A percentile compares a stretch with the other conserved stretches of the same genome.
Conservation (phyloP, 2,113 vertebrate species). For the Spheniscus mendiculus region DNA sequence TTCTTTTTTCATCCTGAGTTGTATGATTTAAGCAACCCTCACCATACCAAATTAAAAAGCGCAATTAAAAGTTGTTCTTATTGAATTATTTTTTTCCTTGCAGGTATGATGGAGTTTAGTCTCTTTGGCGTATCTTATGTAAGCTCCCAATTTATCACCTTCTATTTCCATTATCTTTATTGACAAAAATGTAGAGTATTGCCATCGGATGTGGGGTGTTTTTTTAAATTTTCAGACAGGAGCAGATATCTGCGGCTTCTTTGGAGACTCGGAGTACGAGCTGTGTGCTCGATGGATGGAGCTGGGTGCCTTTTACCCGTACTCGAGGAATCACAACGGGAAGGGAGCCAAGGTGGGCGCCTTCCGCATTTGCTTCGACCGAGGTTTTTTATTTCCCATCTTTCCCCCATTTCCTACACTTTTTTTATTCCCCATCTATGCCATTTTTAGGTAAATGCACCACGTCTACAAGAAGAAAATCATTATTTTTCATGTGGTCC, state of each 20-base stretch:
- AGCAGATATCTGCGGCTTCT: slow-evolving; percentile 95
- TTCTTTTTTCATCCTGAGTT: neutral
- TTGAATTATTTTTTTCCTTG: neutral
- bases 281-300: slow-evolving; percentile 92
- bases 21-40: fast-evolving
- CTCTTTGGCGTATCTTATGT: slow-evolving; percentile 88
- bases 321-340: slow-evolving; percentile 88
- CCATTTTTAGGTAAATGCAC: neutral
- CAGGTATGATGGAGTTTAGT: slow-evolving; percentile 90
- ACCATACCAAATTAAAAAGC: neutral
- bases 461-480: neutral
- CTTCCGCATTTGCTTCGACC: fast-evolving
- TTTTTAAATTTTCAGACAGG: slow-evolving; percentile 80
- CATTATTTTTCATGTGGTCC: neutral
- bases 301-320: slow-evolving; percentile 92
- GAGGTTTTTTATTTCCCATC: too few relatives aligned
- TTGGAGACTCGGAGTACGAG: slow-evolving; percentile 76
- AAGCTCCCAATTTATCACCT: slow-evolving; percentile 18
- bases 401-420: neutral
- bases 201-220: too few relatives aligned
- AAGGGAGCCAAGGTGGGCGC: slow-evolving; percentile 70
- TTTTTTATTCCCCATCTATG: neutral
- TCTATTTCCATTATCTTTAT: neutral
- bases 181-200: neutral
- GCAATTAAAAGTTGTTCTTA: neutral